These are phyloP conservation scores for Stenopsyche tienmushanensis DNA, from an alignment of 1,140 invertebrate genomes.

Conservation along the genomic window DNA sequence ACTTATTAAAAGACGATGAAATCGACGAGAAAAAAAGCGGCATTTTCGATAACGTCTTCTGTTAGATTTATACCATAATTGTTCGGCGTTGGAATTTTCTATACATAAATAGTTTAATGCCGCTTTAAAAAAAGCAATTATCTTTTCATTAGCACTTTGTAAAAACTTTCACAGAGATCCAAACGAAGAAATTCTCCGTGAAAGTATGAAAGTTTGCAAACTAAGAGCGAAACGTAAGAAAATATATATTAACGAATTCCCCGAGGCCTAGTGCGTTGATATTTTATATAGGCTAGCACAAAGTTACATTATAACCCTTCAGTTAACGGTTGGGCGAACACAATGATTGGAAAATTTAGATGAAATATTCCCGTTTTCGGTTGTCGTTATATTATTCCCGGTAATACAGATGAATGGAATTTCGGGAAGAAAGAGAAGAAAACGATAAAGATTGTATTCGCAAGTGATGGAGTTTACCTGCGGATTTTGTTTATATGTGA, in stretches of 20 bases:
- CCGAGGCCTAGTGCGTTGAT: background rate
- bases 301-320: constrained; percentile 26
- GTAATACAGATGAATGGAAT: background rate
- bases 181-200: background rate
- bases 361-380: constrained; percentile 17
- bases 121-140: background rate
- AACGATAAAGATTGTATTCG: background rate
- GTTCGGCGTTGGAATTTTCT: background rate
- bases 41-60: no score
- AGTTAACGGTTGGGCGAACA: constrained; percentile 19
- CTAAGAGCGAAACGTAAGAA: background rate
- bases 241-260: constrained; percentile 7
- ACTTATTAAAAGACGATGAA: no score
- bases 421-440: background rate
- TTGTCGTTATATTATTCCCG: constrained; percentile 11
- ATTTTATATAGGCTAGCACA: constrained; percentile 7
- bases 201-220: background rate
- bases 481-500: no score
- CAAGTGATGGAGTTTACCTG: no score
- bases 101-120: background rate
- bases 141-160: background rate
- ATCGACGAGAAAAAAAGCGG: no score
- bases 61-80: background rate
- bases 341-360: constrained; percentile 26
- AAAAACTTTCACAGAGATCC: background rate